These are phyloP conservation scores for Xylota segnis DNA, from an alignment of 2,888 invertebrate species.

Conservation along the genomic window DNA sequence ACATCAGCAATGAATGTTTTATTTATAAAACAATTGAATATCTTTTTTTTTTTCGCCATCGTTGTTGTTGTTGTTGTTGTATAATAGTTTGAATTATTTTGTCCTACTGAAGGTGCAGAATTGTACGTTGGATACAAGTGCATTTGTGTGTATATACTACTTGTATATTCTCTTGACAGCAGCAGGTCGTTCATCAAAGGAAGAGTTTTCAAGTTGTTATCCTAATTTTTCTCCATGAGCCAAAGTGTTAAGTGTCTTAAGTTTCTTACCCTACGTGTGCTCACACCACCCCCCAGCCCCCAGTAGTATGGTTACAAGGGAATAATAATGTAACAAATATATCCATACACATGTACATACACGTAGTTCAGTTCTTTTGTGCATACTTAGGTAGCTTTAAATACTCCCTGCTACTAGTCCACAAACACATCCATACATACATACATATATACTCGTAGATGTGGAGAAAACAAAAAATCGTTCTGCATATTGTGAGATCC, in stretches of 20 bases:
- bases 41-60: constrained; percentile 51
- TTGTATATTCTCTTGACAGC: constrained; percentile 61
- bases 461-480: constrained; percentile 56
- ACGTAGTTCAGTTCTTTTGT: constrained; percentile 34
- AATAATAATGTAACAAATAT: constrained; percentile 71
- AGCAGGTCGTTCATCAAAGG: constrained; percentile 74
- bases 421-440: neutral
- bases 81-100: constrained; percentile 76
- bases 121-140: constrained; percentile 36
- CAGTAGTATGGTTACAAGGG: constrained; percentile 58
- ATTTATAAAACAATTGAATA: constrained; percentile 77
- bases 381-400: constrained; percentile 63
- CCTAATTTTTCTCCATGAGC: constrained; percentile 74
- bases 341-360: constrained; percentile 8
- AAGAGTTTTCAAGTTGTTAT: constrained; percentile 76
- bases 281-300: constrained; percentile 14
- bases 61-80: constrained; percentile 77
- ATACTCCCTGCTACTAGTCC: constrained; percentile 23
- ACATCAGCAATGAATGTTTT: constrained; percentile 75
- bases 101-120: constrained; percentile 66
- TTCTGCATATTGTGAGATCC: constrained; percentile 73
- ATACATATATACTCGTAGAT: neutral
- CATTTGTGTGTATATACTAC: constrained; percentile 5
- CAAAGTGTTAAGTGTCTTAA: constrained; percentile 76
- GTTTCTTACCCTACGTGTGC: constrained; percentile 50